Percentiles rank a stretch among this genome's conserved stretches.
These are phyloP conservation scores for Macquaria australasica DNA, from an alignment of 2,113 vertebrate species.

Conservation along the genomic window DNA sequence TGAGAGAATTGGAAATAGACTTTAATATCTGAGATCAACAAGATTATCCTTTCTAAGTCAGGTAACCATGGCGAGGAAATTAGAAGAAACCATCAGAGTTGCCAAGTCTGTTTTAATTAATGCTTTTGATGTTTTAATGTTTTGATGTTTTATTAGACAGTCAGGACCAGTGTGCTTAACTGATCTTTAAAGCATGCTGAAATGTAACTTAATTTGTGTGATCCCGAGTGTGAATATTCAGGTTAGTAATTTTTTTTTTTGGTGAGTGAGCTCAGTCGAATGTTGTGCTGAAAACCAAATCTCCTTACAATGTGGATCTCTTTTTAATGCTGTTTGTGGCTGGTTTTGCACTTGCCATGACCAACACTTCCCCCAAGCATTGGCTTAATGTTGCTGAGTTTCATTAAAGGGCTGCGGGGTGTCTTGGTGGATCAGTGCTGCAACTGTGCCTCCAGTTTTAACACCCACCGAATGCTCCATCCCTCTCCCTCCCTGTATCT, in stretches of 20 bases:
- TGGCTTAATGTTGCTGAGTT: slow-evolving; percentile 28
- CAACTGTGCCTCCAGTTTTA: slow-evolving; percentile 24
- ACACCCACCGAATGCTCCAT: neutral
- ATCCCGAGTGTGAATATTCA: neutral
- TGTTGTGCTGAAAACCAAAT: slow-evolving; percentile 2
- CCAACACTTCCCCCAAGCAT: slow-evolving; percentile 3
- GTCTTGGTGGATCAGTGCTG: slow-evolving; percentile 38
- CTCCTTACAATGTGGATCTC: neutral
- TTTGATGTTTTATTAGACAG: neutral
- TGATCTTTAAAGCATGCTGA: neutral
- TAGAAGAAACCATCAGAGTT: too few species aligned
- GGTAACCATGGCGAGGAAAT: neutral
- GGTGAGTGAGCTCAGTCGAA: neutral
- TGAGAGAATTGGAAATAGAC: neutral
- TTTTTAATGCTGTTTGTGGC: slow-evolving; percentile 18
- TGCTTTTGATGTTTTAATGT: slow-evolving; percentile 6
- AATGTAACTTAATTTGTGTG: neutral
- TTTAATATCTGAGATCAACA: slow-evolving; percentile 5
- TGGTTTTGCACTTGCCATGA: neutral
- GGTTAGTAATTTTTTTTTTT: neutral
- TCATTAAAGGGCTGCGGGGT: slow-evolving; percentile 15
- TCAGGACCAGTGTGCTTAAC: neutral
- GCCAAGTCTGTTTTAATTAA: neutral
- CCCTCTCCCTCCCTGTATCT: neutral
- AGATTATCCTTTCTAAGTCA: neutral